Percentiles rank a stretch among this genome's conserved stretches.
These are phyloP conservation scores for Rhingia campestris DNA, from an alignment of 2,888 invertebrate genomes.

Conservation along the genomic window DNA sequence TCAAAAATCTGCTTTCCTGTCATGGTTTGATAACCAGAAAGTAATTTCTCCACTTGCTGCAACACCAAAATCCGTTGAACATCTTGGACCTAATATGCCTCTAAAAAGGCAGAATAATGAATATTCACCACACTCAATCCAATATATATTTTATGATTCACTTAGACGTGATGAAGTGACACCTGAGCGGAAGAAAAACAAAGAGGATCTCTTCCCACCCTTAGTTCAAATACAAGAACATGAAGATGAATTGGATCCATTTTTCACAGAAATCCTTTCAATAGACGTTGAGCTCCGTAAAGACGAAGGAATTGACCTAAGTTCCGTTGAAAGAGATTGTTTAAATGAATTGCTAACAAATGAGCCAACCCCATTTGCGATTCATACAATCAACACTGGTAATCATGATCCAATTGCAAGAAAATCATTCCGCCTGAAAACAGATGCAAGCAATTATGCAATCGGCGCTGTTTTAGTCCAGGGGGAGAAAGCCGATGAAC, in stretches of 20 bases:
- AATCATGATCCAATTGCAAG: too few species aligned
- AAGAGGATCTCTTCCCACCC: neutral
- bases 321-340: too few species aligned
- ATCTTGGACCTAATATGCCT: neutral
- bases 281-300: neutral
- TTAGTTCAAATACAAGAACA: neutral
- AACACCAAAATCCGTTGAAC: neutral
- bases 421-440: too few species aligned
- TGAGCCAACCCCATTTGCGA: too few species aligned
- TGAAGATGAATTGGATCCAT: neutral
- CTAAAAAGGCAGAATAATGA: too few species aligned
- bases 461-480: neutral
- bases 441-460: too few species aligned
- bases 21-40: neutral
- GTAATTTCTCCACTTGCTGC: neutral
- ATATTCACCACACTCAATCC: conserved; percentile 6
- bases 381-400: too few species aligned
- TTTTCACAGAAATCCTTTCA: neutral
- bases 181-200: neutral
- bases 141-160: neutral
- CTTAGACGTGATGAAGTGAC: conserved; percentile 9
- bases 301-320: too few species aligned
- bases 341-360: too few species aligned
- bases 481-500: conserved; percentile 3
- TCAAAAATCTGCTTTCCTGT: neutral